Percentiles rank a stretch among this genome's conserved stretches.
Conservation (phyloP, 1,140 invertebrate genomes). For the Ooceraea biroi region DNA sequence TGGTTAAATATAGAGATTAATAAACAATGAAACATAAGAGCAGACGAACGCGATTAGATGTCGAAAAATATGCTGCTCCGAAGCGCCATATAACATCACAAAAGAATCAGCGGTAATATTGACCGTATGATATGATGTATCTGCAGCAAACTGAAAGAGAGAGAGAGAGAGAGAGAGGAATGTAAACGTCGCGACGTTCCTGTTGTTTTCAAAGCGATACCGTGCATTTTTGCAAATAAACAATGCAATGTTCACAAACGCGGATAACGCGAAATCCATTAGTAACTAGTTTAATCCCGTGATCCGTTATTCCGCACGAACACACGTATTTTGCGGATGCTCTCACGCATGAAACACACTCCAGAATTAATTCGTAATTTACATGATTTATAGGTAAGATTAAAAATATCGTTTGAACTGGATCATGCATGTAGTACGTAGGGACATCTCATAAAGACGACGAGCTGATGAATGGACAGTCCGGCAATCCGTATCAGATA, state of each 20-base stretch:
- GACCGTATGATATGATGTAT: neutral
- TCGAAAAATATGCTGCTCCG: neutral
- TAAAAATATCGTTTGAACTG: neutral
- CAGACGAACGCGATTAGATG: neutral
- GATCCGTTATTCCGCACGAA: conserved; percentile 12
- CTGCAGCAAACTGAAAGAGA: neutral
- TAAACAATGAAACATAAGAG: too few species aligned
- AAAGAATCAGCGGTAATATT: neutral
- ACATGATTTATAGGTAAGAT: neutral
- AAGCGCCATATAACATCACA: neutral
- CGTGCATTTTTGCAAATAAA: too few species aligned
- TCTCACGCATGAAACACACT: neutral
- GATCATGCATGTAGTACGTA: neutral
- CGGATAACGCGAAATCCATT: neutral
- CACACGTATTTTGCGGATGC: conserved; percentile 8
- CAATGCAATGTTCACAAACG: conserved; percentile 14
- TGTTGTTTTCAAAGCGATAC: conserved; percentile 18
- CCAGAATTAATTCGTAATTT: neutral
- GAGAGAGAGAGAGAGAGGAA: too few species aligned
- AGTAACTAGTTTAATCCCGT: conserved; percentile 29
- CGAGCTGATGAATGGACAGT: neutral
- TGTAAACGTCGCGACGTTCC: conserved; percentile 16
- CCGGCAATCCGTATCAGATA: conserved; percentile 3
- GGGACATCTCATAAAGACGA: neutral
- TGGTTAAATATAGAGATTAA: conserved; percentile 2